A percentile compares a stretch with the other conserved stretches of the same genome.
These are phyloP conservation scores for Dryomyza anilis DNA, from an alignment of 2,888 invertebrate species.

Conservation along the genomic window DNA sequence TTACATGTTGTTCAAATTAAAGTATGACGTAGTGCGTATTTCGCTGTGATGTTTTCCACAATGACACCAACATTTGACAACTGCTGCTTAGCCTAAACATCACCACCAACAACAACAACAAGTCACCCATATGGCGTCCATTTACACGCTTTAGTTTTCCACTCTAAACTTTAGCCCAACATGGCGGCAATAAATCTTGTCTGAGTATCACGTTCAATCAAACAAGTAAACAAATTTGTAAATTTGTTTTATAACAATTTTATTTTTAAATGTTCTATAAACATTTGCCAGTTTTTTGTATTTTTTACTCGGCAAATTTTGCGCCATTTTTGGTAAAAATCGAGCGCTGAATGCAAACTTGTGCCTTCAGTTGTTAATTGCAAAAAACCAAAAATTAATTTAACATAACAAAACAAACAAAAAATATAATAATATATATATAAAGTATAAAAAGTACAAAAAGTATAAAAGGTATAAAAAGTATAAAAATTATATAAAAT, in stretches of 20 bases:
- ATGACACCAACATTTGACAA: neutral
- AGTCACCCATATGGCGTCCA: neutral
- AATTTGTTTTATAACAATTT: neutral
- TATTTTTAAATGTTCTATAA: neutral
- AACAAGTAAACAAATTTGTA: constrained; percentile 18
- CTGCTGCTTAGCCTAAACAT: neutral
- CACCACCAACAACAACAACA: neutral
- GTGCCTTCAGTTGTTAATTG: neutral
- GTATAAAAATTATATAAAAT: neutral
- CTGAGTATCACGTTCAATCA: constrained; percentile 5
- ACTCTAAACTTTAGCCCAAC: neutral
- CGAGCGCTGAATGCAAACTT: constrained; percentile 13
- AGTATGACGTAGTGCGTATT: no score
- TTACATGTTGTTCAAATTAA: no score
- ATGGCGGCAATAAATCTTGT: constrained; percentile 18
- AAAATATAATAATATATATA: neutral
- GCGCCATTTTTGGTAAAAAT: constrained; percentile 14
- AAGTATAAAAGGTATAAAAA: neutral
- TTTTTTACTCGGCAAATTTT: no score
- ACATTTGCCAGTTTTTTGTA: no score
- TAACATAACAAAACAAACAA: neutral
- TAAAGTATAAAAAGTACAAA: neutral
- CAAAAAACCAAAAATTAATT: neutral
- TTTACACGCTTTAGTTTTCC: neutral
- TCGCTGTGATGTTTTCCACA: neutral